Conservation (phyloP, 1,140 invertebrate genomes). For the Papilio xuthus region DNA sequence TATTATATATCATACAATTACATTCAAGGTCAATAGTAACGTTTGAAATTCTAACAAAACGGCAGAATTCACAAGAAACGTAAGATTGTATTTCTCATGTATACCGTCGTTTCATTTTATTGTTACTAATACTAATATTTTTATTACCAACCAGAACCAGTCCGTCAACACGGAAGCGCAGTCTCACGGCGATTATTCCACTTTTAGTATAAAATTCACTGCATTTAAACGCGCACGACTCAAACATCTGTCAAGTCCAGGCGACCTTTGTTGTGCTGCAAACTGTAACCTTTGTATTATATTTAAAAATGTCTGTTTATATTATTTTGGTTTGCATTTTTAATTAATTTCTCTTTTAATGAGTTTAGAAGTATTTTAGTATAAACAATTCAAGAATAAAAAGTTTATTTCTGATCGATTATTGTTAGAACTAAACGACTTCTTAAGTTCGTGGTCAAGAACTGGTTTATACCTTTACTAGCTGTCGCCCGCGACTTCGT, state of each 20-base stretch:
- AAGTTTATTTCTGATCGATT: no score
- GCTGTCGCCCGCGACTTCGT: no score
- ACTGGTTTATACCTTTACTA: no score
- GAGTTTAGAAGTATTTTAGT: background rate
- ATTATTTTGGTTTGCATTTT: background rate
- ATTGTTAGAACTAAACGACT: no score
- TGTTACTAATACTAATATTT: constrained; percentile 43
- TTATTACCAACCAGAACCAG: constrained; percentile 52
- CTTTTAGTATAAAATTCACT: constrained; percentile 62
- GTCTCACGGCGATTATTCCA: constrained; percentile 64
- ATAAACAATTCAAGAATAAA: background rate
- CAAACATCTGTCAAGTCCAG: constrained; percentile 60
- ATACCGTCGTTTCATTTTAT: constrained; percentile 32
- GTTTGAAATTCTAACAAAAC: background rate
- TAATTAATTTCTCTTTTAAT: no score
- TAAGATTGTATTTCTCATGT: constrained; percentile 34
- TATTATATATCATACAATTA: no score
- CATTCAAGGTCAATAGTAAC: no score
- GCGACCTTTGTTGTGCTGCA: constrained; percentile 30
- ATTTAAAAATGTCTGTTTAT: background rate
- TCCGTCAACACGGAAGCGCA: constrained; percentile 66
- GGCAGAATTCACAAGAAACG: no score
- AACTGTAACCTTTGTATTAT: background rate
- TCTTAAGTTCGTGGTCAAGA: no score
- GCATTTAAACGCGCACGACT: constrained; percentile 32